phyloP scores from a whole-genome alignment of 2,113 vertebrate species.

The Bubo scandiacus region DNA sequence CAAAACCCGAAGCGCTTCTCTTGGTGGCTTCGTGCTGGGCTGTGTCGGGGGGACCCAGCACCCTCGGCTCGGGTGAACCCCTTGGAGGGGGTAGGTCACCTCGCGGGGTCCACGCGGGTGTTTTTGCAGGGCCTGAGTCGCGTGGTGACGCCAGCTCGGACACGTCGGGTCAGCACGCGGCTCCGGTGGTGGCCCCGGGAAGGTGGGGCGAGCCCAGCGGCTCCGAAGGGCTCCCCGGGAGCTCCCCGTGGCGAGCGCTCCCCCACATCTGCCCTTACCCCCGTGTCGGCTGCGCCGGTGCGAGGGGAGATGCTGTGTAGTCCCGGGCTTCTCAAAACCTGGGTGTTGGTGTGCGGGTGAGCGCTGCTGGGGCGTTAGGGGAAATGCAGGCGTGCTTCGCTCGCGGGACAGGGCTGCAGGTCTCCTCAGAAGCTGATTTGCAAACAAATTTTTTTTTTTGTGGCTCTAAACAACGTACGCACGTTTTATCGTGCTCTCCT shows the following conservation, averaged over 20 bases:
- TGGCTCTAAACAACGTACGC: fast-evolving
- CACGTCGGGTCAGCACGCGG: fast-evolving
- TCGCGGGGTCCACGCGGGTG: fast-evolving
- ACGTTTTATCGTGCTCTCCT: fast-evolving
- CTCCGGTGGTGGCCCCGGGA: not conserved
- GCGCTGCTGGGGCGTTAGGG: fast-evolving
- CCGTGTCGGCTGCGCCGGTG: not conserved
- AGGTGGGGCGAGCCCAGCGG: not conserved
- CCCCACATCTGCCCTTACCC: no score
- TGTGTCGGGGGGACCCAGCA: not conserved
- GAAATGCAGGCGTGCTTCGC: fast-evolving
- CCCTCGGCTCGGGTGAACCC: not conserved
- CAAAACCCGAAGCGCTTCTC: not conserved
- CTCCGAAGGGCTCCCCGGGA: not conserved
- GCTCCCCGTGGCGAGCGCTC: not conserved
- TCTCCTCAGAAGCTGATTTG: not conserved
- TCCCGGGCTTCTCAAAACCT: fast-evolving
- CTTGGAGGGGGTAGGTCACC: not conserved
- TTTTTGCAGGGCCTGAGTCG: fast-evolving
- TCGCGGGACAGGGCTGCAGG: not conserved
- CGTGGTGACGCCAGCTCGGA: no score
- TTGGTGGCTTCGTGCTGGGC: not conserved
- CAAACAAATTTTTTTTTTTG: not conserved
- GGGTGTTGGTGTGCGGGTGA: fast-evolving
- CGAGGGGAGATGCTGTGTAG: not conserved